Evolutionary conservation across 2,797 vertebrate genomes (phyloP), one percentile per base, ranked within the genome.

Genomic region (Argyrosomus regius): DNA sequence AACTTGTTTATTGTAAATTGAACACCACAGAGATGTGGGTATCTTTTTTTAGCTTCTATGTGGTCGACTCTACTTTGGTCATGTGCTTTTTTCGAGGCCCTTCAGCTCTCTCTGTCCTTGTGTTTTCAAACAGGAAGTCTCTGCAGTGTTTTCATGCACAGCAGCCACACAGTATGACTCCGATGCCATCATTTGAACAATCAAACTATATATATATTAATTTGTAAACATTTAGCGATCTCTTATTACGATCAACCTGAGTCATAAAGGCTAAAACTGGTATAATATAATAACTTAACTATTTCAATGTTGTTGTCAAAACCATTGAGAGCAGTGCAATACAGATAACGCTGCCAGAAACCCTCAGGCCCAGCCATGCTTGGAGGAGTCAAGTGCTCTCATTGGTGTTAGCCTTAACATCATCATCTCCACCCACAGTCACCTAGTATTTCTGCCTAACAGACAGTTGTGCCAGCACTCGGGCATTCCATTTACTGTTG

Each of bases 71-170:
- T 6, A 59, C 39, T 41, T 60, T 3, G 45, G 52, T 49, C 14
- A n/a, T 56, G n/a, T 11, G 3, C 1, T 56, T 67, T 43, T 31
- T 31, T 62, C 22, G 17, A 45, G 31, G 50, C 71, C 62, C 49
- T 49, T 63, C 22, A 0, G 26, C 73, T 59, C 45, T 58, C 43
- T 58, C 49, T 39, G 46, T 53, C 48, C 41, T 13, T 48, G 75
- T 78, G 75, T 67, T 78, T 80, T 72, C 20, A 39, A 41, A 45
- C 67, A 88, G 84, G 71, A 88, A 78, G 57, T 63, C 3, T 13
- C 20, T 83, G 68, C 71, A 72, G 59, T 22, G 81, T 67, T 65
- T 68, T 52, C 16, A 39, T 78, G 65, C 75, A 81, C 17, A n/a
- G 49, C 39, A 71, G 69, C 26, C 28, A 39, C 59, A 39, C 24